phyloP scores from a whole-genome alignment of 2,888 invertebrate genomes.

The Scaptomyza polygonia region DNA sequence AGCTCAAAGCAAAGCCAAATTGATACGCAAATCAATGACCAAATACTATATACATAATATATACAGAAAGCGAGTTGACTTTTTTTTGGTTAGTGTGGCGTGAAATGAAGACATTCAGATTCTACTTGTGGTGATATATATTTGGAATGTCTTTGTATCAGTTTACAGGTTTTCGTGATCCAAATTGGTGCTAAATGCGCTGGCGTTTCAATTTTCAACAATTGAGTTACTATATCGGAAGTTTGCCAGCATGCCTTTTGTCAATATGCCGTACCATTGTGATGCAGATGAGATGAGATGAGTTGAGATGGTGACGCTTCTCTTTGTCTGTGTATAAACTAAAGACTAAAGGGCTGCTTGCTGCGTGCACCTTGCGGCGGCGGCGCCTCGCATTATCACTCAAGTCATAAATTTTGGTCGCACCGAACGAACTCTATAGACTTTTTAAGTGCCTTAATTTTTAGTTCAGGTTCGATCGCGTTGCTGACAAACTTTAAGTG shows the following conservation, averaged over 20 bases:
- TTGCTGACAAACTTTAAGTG: conserved; percentile 76
- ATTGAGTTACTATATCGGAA: conserved; percentile 82
- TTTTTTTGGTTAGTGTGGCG: conserved; percentile 30
- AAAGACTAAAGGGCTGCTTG: not conserved
- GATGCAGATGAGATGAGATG: conserved; percentile 49
- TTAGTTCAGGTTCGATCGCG: conserved; percentile 64
- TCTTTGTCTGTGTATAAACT: too few species aligned
- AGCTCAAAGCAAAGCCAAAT: conserved; percentile 43
- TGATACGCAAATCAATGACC: conserved; percentile 54
- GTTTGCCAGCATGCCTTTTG: conserved; percentile 58
- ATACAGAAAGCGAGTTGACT: conserved; percentile 13
- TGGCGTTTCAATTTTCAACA: conserved; percentile 77
- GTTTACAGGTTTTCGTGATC: conserved; percentile 69
- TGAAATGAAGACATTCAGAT: conserved; percentile 72
- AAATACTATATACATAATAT: conserved; percentile 14
- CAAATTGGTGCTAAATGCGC: conserved; percentile 72
- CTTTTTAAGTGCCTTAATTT: conserved; percentile 69
- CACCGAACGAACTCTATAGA: conserved; percentile 2
- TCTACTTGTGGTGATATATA: conserved; percentile 12
- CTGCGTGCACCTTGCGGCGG: conserved; percentile 74
- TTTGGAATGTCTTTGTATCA: conserved; percentile 54
- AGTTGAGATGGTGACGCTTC: conserved; percentile 14
- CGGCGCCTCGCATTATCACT: conserved; percentile 79
- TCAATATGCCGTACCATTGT: conserved; percentile 45
- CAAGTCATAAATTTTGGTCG: conserved; percentile 74